phyloP scores from a whole-genome alignment of 2,888 invertebrate species.

The Pammene aurita region DNA sequence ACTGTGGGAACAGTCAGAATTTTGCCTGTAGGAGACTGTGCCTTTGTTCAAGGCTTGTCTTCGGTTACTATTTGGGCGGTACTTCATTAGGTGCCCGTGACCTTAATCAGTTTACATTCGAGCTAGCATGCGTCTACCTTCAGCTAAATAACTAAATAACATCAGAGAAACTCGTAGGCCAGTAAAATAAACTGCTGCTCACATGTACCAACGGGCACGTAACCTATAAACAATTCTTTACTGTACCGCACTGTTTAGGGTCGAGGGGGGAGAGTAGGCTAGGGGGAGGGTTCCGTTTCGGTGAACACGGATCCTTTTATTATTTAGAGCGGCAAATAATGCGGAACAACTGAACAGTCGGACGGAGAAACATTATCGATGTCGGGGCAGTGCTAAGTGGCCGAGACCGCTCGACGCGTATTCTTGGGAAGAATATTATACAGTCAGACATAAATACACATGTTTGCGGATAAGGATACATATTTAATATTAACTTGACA shows the following conservation, averaged over 20 bases:
- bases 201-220: constrained; percentile 34
- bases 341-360: constrained; percentile 19
- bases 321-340: constrained; percentile 41
- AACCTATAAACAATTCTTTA: constrained; percentile 40
- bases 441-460: not conserved
- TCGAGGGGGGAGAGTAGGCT: not conserved
- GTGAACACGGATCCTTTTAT: constrained; percentile 35
- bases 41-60: too few species aligned
- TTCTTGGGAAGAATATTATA: not conserved
- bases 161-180: constrained; percentile 28
- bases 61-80: too few species aligned
- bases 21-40: too few species aligned
- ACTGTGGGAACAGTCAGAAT: too few species aligned
- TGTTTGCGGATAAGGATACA: not conserved
- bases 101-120: too few species aligned
- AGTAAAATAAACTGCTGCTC: constrained; percentile 39
- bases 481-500: too few species aligned
- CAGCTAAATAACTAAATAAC: constrained; percentile 19
- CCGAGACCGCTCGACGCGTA: not conserved
- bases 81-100: too few species aligned
- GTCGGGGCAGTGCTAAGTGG: constrained; percentile 14
- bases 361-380: constrained; percentile 16
- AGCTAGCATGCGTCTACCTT: too few species aligned
- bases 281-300: constrained; percentile 15
- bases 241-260: constrained; percentile 15